Base-by-base conservation (phyloP, 2,797 vertebrate species). In the Tarsius wallacei region DNA sequence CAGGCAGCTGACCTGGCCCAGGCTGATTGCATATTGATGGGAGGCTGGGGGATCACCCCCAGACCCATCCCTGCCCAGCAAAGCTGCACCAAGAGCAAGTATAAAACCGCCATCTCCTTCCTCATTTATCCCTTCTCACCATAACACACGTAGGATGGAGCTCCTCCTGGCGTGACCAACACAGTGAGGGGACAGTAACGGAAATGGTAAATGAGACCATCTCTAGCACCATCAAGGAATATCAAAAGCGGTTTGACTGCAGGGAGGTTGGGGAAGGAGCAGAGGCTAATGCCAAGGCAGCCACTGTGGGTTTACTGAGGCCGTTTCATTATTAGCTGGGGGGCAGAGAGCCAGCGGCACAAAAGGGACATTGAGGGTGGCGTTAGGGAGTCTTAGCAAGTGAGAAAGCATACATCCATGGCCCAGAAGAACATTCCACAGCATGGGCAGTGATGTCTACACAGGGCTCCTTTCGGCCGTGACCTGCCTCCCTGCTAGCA, bases 161-260 rank as follows among this genome's bases (percentile, higher is more conserved):
- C 53, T 90, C 31, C 6, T n/a, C 88, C 33, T 88, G 64, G 33
- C 16, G 12, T 0, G 2, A 71, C 22, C 12, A 51, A 7, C 61
- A 55, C 4, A 1, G 55, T 55, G 9, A 47, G 78, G 80, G 51
- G 17, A 10, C 28, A 14, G 55, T 61, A 51, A 77, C 93, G 28
- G 16, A 63, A 87, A n/a, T 9, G 63, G n/a, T 70, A 64, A 76
- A 33, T 80, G 24, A 93, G 89, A 96, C 90, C 1, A 33, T 57
- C 78, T 47, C n/a, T 31, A 2, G 1, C 26, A 42, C 68, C 74
- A 42, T 36, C 71, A 86, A 86, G 73, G 10, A 90, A 47, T 57
- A 88, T 87, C 64, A 73, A 88, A 93, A 88, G 73, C 26, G 59
- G 63, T 74, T 95, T 59, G 53, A 55, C 55, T 64, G 71, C 31